Evolutionary conservation across 2,113 vertebrate species (phyloP), one percentile per base, ranked within the genome.

Genomic region (Neolamprologus fasciatus): DNA sequence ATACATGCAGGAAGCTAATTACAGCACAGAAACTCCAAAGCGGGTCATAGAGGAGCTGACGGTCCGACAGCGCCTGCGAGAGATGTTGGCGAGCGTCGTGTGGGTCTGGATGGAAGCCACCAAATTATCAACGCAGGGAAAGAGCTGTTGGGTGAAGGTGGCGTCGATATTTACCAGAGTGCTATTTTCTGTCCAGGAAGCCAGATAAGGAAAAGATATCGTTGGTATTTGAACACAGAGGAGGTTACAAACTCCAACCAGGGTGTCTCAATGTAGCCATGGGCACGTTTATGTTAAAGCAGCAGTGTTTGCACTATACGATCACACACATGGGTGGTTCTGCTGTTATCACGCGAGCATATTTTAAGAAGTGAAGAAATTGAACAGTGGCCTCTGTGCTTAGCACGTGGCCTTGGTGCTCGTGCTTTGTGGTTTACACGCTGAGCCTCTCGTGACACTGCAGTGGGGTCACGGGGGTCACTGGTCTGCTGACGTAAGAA

Each of bases 401-500:
- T 8, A 55, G 21, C 54, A 37, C 17, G 19, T 35, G 17, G 61
- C 35, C n/a, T 68, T 68, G 19, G 3, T 71, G 37, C 3, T 42
- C 8, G 8, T 40, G n/a, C 7, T 16, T 23, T 0, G 1, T 71
- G 13, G 12, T 42, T 42, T 42, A 42, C 3, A 42, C 2, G 5
- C 35, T 40, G 63, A 68, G 35, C 63, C 63, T 68, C 2, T 68
- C 12, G 0, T 0, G 66, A 23, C 35, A 42, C 37, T 42, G n/a
- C 21, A 2, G 37, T 13, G 23, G 66, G 66, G 66, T 4, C 66
- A 45, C 5, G 0, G 13, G 37, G 66, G 12, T 40, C 37, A 1
- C n/a, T 23, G 13, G 37, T 16, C 21, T 9, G 37, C 37, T 45
- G 37, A 45, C 23, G 6, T 76, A 76, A 47, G 68, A 28, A 76